Evolutionary conservation across 2,888 invertebrate genomes (phyloP), one percentile per base, ranked within the genome.

Genomic region (Clivina fossor): DNA sequence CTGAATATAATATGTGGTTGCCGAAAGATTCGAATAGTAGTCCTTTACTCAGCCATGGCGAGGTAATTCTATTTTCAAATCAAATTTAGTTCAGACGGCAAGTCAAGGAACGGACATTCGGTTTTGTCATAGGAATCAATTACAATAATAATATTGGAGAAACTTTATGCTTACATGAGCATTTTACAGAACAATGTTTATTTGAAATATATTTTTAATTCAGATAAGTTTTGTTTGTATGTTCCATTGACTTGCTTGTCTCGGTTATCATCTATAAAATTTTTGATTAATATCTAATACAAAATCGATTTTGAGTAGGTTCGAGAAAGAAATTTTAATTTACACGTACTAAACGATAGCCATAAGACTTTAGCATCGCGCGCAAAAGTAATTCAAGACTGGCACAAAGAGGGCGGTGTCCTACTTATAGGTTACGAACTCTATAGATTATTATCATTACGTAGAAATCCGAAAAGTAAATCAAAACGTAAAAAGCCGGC

Each of bases 1-100:
- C 93, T 1, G 99, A 99, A 74, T 99, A 93, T 71, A 94, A 98
- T 70, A 91, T 93, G 86, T 99, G 98, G 97, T 76, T 95, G 54
- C 98, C 98, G 0, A 74, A 82, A 24, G 86, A 87, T 54, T 79
- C 83, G 1, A 64, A 71, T 0, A 77, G 74, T 44, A 80, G 80
- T 65, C 80, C 83, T 0, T 64, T 83, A 26, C 70, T 78, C 5
- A 76, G 78, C 0, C 80, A 81, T 56, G 86, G 86, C 1, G 85
- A 86, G 65, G 81, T 90, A 2, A 35, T 9, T 11, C 5, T 9
- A 26, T 9, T 26, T 26, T 33, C 33, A 33, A 11, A 33, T n/a
- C n/a, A n/a, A n/a, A n/a, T n/a, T n/a, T n/a, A n/a, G n/a, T n/a
- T n/a, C n/a, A n/a, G n/a, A n/a, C n/a, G n/a, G n/a, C n/a, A n/a